These are phyloP conservation scores for Listrodromus nycthemerus DNA, from an alignment of 2,888 invertebrate genomes.

Conservation along the genomic window DNA sequence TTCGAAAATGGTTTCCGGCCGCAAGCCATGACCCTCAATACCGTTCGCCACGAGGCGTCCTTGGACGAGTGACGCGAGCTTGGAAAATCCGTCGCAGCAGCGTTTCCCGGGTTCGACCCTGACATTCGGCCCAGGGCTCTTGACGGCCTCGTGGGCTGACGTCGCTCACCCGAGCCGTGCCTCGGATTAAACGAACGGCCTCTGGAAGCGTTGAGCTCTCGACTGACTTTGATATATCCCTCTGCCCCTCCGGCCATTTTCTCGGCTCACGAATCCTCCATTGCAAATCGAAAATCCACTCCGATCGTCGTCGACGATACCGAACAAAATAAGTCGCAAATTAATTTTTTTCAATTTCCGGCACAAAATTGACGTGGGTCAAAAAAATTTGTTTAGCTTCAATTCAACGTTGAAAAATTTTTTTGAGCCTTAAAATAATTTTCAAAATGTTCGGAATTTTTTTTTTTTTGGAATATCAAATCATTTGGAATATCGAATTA, in stretches of 20 bases:
- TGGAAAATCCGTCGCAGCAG: constrained; percentile 64
- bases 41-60: constrained; percentile 53
- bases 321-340: background rate
- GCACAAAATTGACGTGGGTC: background rate
- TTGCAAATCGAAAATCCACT: constrained; percentile 1
- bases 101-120: constrained; percentile 66
- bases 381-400: too few relatives aligned
- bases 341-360: too few relatives aligned
- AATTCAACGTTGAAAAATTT: too few relatives aligned
- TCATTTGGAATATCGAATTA: too few relatives aligned
- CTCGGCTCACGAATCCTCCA: background rate
- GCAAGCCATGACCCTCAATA: constrained; percentile 58
- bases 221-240: constrained; percentile 6
- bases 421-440: too few relatives aligned
- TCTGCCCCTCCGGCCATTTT: background rate
- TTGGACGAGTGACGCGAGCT: constrained; percentile 46
- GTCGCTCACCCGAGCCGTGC: constrained; percentile 2
- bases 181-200: constrained; percentile 4
- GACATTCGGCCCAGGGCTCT: constrained; percentile 60
- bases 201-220: background rate
- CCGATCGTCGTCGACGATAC: background rate
- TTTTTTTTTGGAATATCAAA: background rate
- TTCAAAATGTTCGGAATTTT: too few relatives aligned
- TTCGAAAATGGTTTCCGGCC: constrained; percentile 7
- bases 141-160: constrained; percentile 22